phyloP scores from a whole-genome alignment of 2,113 vertebrate species.

The Silurus meridionalis region DNA sequence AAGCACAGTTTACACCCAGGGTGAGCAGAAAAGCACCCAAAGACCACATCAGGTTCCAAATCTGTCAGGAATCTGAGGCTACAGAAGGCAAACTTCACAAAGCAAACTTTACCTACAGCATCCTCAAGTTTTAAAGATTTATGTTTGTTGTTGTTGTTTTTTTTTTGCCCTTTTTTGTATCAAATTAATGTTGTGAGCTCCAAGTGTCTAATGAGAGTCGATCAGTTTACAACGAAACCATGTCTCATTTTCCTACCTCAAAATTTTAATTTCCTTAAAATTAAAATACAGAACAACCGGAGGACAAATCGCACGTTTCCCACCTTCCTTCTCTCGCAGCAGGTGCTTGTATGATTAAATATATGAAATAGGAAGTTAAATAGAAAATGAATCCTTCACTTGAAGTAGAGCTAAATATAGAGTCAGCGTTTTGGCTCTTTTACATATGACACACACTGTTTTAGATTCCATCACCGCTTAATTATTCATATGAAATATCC shows the following conservation, averaged over 20 bases:
- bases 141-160: too few species aligned
- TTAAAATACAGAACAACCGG: neutral
- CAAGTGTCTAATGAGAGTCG: too few species aligned
- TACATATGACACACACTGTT: slow-evolving; percentile 31
- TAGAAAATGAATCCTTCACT: neutral
- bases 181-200: too few species aligned
- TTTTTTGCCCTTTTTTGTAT: too few species aligned
- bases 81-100: too few species aligned
- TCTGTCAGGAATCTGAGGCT: too few species aligned
- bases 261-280: neutral
- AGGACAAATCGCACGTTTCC: neutral
- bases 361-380: neutral
- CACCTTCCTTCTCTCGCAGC: neutral
- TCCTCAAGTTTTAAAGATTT: too few species aligned
- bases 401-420: slow-evolving; percentile 9
- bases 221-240: too few species aligned
- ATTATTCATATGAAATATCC: slow-evolving; percentile 47
- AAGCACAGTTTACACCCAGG: neutral
- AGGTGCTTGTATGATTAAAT: neutral
- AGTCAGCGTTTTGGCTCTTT: slow-evolving; percentile 13
- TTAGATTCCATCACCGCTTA: slow-evolving; percentile 40
- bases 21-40: neutral
- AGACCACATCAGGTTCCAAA: neutral
- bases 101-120: too few species aligned
- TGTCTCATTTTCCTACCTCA: neutral